A percentile compares a stretch with the other conserved stretches of the same genome.
phyloP scores from a whole-genome alignment of 2,888 invertebrate genomes.

The Gisinianus flammeolus region DNA sequence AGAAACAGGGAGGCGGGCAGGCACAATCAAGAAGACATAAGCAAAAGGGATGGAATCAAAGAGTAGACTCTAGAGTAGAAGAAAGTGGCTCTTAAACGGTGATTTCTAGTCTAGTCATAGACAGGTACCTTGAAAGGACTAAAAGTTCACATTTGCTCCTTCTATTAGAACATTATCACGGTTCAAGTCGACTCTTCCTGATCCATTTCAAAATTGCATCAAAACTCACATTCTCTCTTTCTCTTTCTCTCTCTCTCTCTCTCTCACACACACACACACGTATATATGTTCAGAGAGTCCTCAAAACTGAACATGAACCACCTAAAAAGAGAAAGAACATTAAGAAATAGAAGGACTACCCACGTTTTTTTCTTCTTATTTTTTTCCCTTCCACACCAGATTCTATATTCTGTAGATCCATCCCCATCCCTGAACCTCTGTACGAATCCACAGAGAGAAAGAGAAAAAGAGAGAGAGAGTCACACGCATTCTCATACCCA shows the following conservation, averaged over 20 bases:
- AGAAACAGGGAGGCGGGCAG: background rate
- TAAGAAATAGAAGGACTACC: background rate
- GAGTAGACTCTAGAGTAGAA: background rate
- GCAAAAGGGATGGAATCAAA: slow-evolving; percentile 23
- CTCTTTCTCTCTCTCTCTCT: slow-evolving; percentile 10
- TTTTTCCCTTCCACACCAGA: background rate
- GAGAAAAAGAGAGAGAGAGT: background rate
- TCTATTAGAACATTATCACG: slow-evolving; percentile 52
- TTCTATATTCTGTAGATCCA: background rate
- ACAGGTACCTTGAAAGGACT: slow-evolving; percentile 11
- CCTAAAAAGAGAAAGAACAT: background rate
- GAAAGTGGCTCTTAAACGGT: slow-evolving; percentile 47
- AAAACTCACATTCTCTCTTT: slow-evolving; percentile 3
- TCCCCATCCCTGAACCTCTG: background rate
- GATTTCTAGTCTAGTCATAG: slow-evolving; percentile 57
- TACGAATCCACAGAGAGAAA: background rate
- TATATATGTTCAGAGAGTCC: background rate
- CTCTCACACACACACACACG: no score
- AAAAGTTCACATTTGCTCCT: slow-evolving; percentile 31
- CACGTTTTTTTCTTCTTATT: background rate
- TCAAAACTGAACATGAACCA: background rate
- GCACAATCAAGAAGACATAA: slow-evolving; percentile 26
- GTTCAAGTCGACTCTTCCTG: slow-evolving; percentile 38
- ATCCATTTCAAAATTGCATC: slow-evolving; percentile 51
- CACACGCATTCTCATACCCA: background rate